Percentiles rank a stretch among this genome's conserved stretches.
These are phyloP conservation scores for Lycodopsis pacificus DNA, from an alignment of 2,797 vertebrate genomes.

Conservation along the genomic window DNA sequence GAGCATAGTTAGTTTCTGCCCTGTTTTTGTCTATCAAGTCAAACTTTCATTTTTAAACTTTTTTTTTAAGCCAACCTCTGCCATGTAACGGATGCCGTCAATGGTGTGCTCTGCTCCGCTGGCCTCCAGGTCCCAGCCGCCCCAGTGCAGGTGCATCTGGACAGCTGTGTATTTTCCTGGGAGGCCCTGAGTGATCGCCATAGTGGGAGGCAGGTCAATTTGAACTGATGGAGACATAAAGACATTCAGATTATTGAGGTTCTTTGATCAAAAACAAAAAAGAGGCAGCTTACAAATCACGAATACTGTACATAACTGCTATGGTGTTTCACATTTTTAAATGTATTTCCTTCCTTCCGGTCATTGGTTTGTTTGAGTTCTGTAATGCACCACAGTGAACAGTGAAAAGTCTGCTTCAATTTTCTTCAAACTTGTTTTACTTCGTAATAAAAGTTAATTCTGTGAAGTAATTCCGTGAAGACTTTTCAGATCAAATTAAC, in stretches of 20 bases:
- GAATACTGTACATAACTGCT: constrained; percentile 1
- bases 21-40: not conserved
- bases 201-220: constrained; percentile 86
- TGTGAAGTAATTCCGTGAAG: not conserved
- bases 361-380: not conserved
- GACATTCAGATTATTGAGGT: not conserved
- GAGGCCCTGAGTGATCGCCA: constrained; percentile 85
- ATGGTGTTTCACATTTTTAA: not conserved
- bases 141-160: constrained; percentile 97
- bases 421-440: not conserved
- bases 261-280: not conserved
- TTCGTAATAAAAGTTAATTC: not conserved
- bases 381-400: not conserved
- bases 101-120: constrained; percentile 94
- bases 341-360: not conserved
- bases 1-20: not conserved
- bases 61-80: constrained; percentile 84
- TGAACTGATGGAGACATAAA: constrained; percentile 82
- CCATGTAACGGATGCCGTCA: constrained; percentile 88
- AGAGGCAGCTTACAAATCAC: not conserved
- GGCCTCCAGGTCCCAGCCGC: constrained; percentile 86
- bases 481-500: not conserved
- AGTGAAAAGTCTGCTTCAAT: not conserved
- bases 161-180: constrained; percentile 84
- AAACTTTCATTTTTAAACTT: not conserved